Percentiles rank a stretch among this genome's conserved stretches.
Conservation (phyloP, 37 sponge, comb jelly and placozoan genomes). For the Tethya wilhelma region DNA sequence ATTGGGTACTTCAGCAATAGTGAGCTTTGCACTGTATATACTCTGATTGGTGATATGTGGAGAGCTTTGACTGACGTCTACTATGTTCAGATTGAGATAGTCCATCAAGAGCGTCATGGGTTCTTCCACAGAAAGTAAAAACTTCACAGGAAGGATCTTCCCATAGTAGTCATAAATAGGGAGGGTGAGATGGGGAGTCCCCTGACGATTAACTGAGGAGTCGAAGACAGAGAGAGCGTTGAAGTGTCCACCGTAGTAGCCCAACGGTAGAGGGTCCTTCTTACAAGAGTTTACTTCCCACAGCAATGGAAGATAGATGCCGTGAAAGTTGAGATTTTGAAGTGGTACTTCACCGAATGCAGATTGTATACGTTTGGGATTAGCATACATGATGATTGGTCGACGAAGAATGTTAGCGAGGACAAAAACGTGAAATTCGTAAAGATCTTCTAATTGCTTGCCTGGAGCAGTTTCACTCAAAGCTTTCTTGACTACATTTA, state of each 20-base stretch:
- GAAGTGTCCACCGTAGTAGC: conserved; percentile 58
- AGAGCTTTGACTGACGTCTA: not conserved
- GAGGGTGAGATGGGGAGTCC: not conserved
- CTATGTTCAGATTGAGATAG: conserved; percentile 27
- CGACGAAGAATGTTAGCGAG: conserved; percentile 71
- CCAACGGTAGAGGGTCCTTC: conserved; percentile 59
- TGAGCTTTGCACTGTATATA: conserved; percentile 10
- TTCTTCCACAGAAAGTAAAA: conserved; percentile 27
- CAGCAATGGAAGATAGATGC: conserved; percentile 77
- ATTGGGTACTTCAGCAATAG: conserved; percentile 6
- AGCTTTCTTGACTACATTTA: conserved; percentile 9
- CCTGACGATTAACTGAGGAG: conserved; percentile 1
- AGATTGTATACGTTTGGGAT: conserved; percentile 50
- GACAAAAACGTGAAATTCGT: conserved; percentile 80
- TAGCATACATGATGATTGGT: conserved; percentile 70
- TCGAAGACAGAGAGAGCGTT: conserved; percentile 52
- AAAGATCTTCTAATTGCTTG: conserved; percentile 30
- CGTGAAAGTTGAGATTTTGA: conserved; percentile 54
- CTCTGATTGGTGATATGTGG: not conserved
- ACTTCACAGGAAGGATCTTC: conserved; percentile 51
- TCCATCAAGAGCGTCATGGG: conserved; percentile 16
- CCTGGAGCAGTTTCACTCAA: not conserved
- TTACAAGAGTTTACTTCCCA: conserved; percentile 46
- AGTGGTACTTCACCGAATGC: conserved; percentile 23
- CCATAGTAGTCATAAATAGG: conserved; percentile 54